Evolutionary conservation across 2,113 vertebrate genomes (phyloP).

Genomic region (Zosterops lateralis): DNA sequence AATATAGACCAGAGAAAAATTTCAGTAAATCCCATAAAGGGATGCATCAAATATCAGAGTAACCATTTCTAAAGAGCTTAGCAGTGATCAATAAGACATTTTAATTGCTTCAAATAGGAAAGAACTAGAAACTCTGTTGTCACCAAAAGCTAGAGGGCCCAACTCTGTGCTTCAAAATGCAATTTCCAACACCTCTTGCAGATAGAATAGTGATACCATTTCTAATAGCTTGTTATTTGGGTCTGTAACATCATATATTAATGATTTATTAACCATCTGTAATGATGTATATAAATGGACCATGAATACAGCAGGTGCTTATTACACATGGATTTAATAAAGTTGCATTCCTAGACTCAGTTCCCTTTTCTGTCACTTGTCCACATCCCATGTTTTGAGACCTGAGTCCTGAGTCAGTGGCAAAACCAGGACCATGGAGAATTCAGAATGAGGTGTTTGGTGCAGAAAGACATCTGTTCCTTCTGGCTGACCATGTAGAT

Average conservation of each 20-base stretch:
- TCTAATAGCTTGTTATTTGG: background rate
- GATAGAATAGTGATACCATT: background rate
- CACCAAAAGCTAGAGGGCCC: background rate
- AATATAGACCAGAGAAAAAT: background rate
- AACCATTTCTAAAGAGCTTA: background rate
- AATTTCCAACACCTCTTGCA: background rate
- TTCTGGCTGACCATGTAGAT: background rate
- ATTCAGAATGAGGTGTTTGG: background rate
- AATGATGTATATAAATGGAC: background rate
- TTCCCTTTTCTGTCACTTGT: background rate
- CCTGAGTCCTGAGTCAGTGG: background rate
- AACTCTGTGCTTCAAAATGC: background rate
- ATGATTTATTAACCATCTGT: conserved; percentile 7
- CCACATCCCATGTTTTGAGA: background rate
- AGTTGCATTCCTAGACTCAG: background rate
- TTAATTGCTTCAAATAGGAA: background rate
- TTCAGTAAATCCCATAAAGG: background rate
- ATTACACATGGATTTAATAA: background rate
- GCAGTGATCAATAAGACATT: background rate
- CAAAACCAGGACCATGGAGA: background rate
- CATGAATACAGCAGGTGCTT: background rate
- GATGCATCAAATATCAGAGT: background rate
- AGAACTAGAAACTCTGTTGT: background rate
- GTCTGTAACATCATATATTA: background rate
- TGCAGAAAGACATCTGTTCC: background rate